phyloP scores from a whole-genome alignment of 2,888 invertebrate genomes.

The Campoplex capitator region DNA sequence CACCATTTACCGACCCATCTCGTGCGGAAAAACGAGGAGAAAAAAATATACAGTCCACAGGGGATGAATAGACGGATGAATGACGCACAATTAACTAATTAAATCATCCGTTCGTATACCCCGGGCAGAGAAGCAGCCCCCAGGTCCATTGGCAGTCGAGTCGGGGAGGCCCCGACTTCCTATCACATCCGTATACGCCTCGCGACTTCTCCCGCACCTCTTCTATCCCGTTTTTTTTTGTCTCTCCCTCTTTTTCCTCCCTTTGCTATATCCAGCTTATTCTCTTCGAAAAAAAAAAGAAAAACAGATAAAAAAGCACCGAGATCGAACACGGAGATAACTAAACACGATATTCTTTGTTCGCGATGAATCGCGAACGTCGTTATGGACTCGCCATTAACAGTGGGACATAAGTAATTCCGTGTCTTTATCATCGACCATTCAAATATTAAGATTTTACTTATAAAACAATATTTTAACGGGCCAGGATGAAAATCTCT shows the following conservation, averaged over 20 bases:
- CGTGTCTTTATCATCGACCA: slow-evolving; percentile 19
- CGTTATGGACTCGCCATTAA: slow-evolving; percentile 44
- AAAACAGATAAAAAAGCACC: slow-evolving; percentile 21
- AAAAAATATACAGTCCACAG: slow-evolving; percentile 67
- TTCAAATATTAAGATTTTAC: slow-evolving; percentile 53
- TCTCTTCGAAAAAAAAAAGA: slow-evolving; percentile 34
- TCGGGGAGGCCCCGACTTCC: slow-evolving; percentile 63
- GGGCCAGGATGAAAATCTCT: neutral
- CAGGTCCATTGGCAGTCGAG: slow-evolving; percentile 64
- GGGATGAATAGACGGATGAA: slow-evolving; percentile 84
- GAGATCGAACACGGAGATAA: slow-evolving; percentile 25
- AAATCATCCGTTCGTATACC: slow-evolving; percentile 82
- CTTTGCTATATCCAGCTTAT: slow-evolving; percentile 48
- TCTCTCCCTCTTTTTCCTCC: slow-evolving; percentile 53
- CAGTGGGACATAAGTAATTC: slow-evolving; percentile 56
- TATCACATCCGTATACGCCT: slow-evolving; percentile 69
- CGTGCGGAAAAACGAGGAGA: slow-evolving; percentile 68
- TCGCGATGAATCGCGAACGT: slow-evolving; percentile 41
- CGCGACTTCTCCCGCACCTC: slow-evolving; percentile 74
- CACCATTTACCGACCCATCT: slow-evolving; percentile 28
- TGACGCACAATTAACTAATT: slow-evolving; percentile 84
- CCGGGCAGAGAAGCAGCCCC: slow-evolving; percentile 74
- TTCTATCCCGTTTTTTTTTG: slow-evolving; percentile 47
- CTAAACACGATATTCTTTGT: slow-evolving; percentile 54
- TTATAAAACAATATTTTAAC: slow-evolving; percentile 3